These are phyloP conservation scores for Tetheella fluctuosa DNA, from an alignment of 2,888 invertebrate genomes.

Conservation along the genomic window DNA sequence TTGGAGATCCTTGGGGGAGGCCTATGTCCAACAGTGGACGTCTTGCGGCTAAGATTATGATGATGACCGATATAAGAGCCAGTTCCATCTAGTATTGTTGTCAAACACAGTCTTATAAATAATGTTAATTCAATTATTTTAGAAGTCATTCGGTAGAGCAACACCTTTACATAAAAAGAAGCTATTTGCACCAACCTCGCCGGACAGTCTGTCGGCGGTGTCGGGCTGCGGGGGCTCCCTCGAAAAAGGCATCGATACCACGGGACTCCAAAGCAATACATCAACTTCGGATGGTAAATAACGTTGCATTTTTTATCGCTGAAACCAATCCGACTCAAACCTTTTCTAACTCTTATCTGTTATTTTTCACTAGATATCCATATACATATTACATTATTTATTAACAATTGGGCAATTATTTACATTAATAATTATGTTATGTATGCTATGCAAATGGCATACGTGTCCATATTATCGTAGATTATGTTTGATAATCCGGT, in stretches of 20 bases:
- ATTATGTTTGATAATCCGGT: not conserved
- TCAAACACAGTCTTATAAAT: no score
- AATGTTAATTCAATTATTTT: no score
- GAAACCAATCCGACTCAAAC: not conserved
- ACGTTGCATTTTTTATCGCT: conserved; percentile 10
- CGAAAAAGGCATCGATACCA: conserved; percentile 62
- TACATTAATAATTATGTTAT: not conserved
- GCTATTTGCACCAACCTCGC: conserved; percentile 87
- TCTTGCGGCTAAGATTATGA: no score
- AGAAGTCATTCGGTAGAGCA: conserved; percentile 65
- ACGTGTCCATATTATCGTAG: not conserved
- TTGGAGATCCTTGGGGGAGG: no score
- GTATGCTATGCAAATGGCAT: not conserved
- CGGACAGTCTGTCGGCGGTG: conserved; percentile 70
- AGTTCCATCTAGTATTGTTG: no score
- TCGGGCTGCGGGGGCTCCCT: conserved; percentile 61
- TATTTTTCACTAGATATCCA: not conserved
- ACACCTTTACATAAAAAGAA: conserved; percentile 85
- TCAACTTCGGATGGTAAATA: conserved; percentile 46
- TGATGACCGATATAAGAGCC: no score
- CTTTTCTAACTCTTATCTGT: not conserved
- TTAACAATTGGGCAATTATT: no score
- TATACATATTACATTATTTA: no score
- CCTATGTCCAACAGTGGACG: no score
- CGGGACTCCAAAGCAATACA: conserved; percentile 48